Conservation (phyloP, 2,113 vertebrate species). For the Jaculus jaculus region DNA sequence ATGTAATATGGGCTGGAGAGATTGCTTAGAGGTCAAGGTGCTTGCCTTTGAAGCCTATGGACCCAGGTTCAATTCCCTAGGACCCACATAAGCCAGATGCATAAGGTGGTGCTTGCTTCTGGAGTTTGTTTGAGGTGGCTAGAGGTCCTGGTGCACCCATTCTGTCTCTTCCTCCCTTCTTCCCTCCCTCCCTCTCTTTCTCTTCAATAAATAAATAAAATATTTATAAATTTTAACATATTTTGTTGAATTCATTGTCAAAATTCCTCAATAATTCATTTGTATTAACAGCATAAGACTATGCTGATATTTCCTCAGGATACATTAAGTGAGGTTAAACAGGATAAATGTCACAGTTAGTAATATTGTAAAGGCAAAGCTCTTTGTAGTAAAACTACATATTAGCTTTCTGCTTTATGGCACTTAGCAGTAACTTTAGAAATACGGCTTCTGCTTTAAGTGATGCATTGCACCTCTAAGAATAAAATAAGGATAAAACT, state of each 20-base stretch:
- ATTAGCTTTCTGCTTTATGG: constrained; percentile 78
- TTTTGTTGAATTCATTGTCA: constrained; percentile 81
- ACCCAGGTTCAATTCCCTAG: too few species aligned
- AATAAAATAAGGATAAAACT: constrained; percentile 71
- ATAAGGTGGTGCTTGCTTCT: too few species aligned
- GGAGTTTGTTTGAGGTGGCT: too few species aligned
- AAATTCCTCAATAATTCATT: constrained; percentile 82
- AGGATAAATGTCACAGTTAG: constrained; percentile 85
- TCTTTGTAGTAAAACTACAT: constrained; percentile 70
- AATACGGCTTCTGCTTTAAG: constrained; percentile 75
- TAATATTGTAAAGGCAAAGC: constrained; percentile 80
- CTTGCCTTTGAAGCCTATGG: too few species aligned
- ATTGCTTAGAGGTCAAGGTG: too few species aligned
- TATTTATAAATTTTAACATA: constrained; percentile 74
- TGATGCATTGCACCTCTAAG: constrained; percentile 71
- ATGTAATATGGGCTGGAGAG: too few species aligned
- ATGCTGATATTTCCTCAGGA: constrained; percentile 83
- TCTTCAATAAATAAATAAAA: too few species aligned
- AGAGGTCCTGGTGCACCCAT: too few species aligned
- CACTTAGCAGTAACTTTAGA: constrained; percentile 76
- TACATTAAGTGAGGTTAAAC: constrained; percentile 82
- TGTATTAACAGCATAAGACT: constrained; percentile 81
- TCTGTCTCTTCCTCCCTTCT: too few species aligned
- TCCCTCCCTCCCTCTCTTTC: too few species aligned
- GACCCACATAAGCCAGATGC: too few species aligned